A percentile compares a stretch with the other conserved stretches of the same genome.
Evolutionary conservation across 2,797 vertebrate species (phyloP).

Genomic region (Buceros bicornis): DNA sequence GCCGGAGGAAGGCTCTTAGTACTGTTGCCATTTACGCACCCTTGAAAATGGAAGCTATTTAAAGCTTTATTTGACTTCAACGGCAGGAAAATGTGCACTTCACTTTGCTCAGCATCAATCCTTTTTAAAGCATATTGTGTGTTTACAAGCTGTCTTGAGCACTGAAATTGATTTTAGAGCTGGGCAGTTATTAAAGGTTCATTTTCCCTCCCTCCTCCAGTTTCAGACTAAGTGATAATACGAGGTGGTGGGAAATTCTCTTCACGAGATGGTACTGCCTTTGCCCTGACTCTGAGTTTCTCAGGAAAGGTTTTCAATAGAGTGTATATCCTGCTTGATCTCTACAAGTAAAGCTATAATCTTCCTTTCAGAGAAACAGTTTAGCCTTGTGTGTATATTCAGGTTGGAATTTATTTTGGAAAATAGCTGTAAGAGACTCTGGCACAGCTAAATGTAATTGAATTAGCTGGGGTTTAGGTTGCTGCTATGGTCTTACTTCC

Average conservation of each 20-base stretch:
- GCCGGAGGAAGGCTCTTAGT: neutral
- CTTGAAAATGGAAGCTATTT: constrained; percentile 9
- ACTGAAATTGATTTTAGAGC: constrained; percentile 51
- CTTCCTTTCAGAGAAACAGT: constrained; percentile 55
- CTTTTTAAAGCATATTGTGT: constrained; percentile 43
- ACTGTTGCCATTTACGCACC: neutral
- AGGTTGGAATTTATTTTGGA: constrained; percentile 60
- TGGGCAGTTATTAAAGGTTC: constrained; percentile 42
- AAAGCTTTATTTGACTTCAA: constrained; percentile 38
- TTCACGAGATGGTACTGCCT: constrained; percentile 17
- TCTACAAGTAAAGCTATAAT: constrained; percentile 55
- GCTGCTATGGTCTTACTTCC: neutral
- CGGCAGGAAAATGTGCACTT: constrained; percentile 33
- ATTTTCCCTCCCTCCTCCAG: constrained; percentile 32
- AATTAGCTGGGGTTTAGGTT: constrained; percentile 44
- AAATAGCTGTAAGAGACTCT: constrained; percentile 11
- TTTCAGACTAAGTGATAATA: constrained; percentile 39
- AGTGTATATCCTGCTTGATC: constrained; percentile 26
- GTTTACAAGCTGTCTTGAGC: constrained; percentile 59
- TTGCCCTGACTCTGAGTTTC: constrained; percentile 31
- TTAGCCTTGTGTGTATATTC: constrained; percentile 20
- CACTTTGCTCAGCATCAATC: constrained; percentile 47
- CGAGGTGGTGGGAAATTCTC: constrained; percentile 8
- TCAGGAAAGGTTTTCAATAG: constrained; percentile 36
- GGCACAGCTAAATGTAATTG: constrained; percentile 36